A percentile compares a stretch with the other conserved stretches of the same genome.
Conservation (phyloP, 2,888 invertebrate species). For the Doris montereyensis region DNA sequence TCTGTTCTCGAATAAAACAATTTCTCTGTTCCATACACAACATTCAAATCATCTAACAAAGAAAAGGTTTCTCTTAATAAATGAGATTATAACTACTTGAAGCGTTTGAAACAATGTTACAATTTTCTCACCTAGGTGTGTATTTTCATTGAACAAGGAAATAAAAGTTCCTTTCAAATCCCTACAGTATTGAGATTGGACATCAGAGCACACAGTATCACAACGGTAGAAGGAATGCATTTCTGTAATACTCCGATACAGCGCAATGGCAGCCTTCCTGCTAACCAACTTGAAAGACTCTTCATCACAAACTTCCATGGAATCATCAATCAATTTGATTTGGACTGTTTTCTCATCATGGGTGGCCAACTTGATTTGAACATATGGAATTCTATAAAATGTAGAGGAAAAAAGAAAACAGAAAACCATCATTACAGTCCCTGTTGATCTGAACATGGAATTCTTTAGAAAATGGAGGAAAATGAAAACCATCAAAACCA, state of each 20-base stretch:
- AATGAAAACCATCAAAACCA: too few relatives aligned
- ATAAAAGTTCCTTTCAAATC: conserved; percentile 92
- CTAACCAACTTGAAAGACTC: conserved; percentile 85
- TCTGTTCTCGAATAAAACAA: too few relatives aligned
- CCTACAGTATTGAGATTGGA: conserved; percentile 89
- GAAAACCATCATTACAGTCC: too few relatives aligned
- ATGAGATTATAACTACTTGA: too few relatives aligned
- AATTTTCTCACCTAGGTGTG: conserved; percentile 59
- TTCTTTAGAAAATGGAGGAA: too few relatives aligned
- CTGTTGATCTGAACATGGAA: too few relatives aligned
- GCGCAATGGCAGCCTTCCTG: conserved; percentile 84
- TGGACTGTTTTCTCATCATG: conserved; percentile 65
- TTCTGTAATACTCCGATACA: conserved; percentile 85
- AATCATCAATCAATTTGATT: conserved; percentile 63
- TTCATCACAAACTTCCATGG: conserved; percentile 74
- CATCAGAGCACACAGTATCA: conserved; percentile 89
- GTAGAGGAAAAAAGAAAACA: too few relatives aligned
- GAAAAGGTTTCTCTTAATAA: too few relatives aligned
- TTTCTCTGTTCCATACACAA: too few relatives aligned
- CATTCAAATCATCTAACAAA: too few relatives aligned
- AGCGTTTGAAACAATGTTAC: too few relatives aligned
- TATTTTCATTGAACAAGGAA: conserved; percentile 87
- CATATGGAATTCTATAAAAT: conserved; percentile 69
- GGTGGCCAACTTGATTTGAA: conserved; percentile 68
- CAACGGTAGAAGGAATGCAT: conserved; percentile 94